Evolutionary conservation across 2,888 invertebrate genomes (phyloP), one percentile per base, ranked within the genome.

Genomic region (Drosophila cognata): DNA sequence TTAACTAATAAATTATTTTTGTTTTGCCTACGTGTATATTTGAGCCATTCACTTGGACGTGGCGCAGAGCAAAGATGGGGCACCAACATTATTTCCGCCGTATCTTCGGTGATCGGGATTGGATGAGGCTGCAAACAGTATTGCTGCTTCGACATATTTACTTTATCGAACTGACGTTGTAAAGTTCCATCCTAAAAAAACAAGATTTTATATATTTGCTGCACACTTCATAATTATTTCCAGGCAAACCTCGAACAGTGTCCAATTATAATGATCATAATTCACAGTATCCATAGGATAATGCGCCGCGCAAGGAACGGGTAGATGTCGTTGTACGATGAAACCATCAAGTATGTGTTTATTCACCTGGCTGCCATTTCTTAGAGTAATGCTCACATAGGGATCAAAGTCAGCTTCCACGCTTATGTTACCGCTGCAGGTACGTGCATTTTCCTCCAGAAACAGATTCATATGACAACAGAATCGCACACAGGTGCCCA

Each of bases 401-500:
- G 77, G 74, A 62, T 80, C 61, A 11, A n/a, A 53, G 0, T 31
- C 33, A 18, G 52, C 5, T 0, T 48, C 67, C 7, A 28, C 2
- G 2, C 1, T 1, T 4, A 68, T 60, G 8, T 63, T 46, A 0
- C 51, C 64, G 2, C n/a, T 46, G 35, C 82, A 81, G 16, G 10
- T 28, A 2, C 70, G 57, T 6, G 72, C 60, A 3, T 52, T n/a
- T 0, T 33, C 13, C 1, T 48, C 50, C 11, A 79, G 64, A 3
- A 29, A 1, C 2, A 43, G 60, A 31, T 77, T 64, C 33, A 13
- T n/a, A 10, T 69, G 51, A 46, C 91, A 91, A 63, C 91, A 91
- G 53, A 90, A 82, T 6, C 92, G 84, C 1, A 93, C 78, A 58
- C 93, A 93, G 2, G 81, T 65, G 58, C 84, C 90, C n/a, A 92